Evolutionary conservation across 2,113 vertebrate genomes (phyloP).

Genomic region (Melanerpes aurifrons): DNA sequence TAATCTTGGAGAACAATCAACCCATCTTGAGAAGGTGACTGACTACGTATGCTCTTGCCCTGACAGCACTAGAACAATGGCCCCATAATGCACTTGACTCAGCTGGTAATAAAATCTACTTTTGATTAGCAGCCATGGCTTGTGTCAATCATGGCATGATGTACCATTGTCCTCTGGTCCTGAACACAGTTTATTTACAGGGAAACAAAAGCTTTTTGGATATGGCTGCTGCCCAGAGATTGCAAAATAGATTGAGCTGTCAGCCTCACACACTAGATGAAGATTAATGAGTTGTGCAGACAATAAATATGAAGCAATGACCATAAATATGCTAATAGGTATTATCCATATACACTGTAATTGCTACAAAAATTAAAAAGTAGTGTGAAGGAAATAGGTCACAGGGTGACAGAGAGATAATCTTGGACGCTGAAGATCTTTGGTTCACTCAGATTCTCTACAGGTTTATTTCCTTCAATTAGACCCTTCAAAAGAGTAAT

Average conservation of each 20-base stretch:
- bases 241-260: slow-evolving; percentile 99
- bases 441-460: slow-evolving; percentile 78
- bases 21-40: slow-evolving; percentile 85
- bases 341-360: slow-evolving; percentile 93
- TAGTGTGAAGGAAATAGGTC: slow-evolving; percentile 82
- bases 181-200: slow-evolving; percentile 85
- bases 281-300: slow-evolving; percentile 97
- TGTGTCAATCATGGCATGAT: slow-evolving; percentile 89
- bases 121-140: slow-evolving; percentile 90
- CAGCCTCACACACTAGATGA: slow-evolving; percentile 94
- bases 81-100: slow-evolving; percentile 82
- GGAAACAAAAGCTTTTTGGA: slow-evolving; percentile 88
- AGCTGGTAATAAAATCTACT: slow-evolving; percentile 91
- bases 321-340: slow-evolving; percentile 99
- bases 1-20: slow-evolving; percentile 87
- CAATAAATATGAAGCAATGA: slow-evolving; percentile 98
- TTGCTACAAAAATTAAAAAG: slow-evolving; percentile 89
- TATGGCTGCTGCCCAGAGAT: slow-evolving; percentile 87
- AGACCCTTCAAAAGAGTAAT: slow-evolving; percentile 78
- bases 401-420: slow-evolving; percentile 83
- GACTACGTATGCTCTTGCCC: slow-evolving; percentile 80
- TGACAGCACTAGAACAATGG: slow-evolving; percentile 80
- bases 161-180: slow-evolving; percentile 81
- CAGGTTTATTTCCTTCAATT: slow-evolving; percentile 78
- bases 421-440: slow-evolving; percentile 86